Percentiles rank a stretch among this genome's conserved stretches.
These are phyloP conservation scores for Acromyrmex echinatior DNA, from an alignment of 1,140 invertebrate genomes.

Conservation along the genomic window DNA sequence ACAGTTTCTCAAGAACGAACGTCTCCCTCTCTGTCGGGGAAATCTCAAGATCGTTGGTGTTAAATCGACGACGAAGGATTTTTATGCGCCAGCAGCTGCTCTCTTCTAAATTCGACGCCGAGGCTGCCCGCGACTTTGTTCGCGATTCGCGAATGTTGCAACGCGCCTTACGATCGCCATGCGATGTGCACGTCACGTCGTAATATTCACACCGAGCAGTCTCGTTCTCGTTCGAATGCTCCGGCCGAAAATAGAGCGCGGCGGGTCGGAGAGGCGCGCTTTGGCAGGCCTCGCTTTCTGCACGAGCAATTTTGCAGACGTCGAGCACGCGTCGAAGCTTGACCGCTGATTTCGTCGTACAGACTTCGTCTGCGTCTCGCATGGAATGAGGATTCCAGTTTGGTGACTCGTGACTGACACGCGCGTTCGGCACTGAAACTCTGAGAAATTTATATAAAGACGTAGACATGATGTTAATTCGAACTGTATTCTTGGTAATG, in stretches of 20 bases:
- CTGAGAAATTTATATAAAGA: not conserved
- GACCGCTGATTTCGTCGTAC: conserved; percentile 41
- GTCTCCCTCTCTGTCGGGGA: not conserved
- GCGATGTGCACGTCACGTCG: conserved; percentile 6
- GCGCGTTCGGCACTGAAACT: not conserved
- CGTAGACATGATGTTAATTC: not conserved
- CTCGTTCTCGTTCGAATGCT: conserved; percentile 55
- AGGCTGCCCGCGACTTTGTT: conserved; percentile 6
- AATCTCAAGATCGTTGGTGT: not conserved
- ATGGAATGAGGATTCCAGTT: conserved; percentile 1
- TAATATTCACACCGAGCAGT: conserved; percentile 54
- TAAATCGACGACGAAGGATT: not conserved
- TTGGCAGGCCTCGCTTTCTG: not conserved
- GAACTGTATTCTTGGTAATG: not conserved
- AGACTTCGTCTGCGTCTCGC: conserved; percentile 38
- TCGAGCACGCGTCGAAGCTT: conserved; percentile 65
- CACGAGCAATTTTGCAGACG: conserved; percentile 66
- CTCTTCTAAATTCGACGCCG: conserved; percentile 8
- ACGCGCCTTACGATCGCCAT: not conserved
- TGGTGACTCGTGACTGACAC: not conserved
- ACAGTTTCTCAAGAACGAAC: not conserved
- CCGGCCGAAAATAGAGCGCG: conserved; percentile 68
- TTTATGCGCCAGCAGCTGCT: conserved; percentile 33
- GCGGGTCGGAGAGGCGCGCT: not conserved
- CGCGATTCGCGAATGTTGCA: conserved; percentile 40